Evolutionary conservation across 2,113 vertebrate species (phyloP).

Genomic region (Holacanthus passer): DNA sequence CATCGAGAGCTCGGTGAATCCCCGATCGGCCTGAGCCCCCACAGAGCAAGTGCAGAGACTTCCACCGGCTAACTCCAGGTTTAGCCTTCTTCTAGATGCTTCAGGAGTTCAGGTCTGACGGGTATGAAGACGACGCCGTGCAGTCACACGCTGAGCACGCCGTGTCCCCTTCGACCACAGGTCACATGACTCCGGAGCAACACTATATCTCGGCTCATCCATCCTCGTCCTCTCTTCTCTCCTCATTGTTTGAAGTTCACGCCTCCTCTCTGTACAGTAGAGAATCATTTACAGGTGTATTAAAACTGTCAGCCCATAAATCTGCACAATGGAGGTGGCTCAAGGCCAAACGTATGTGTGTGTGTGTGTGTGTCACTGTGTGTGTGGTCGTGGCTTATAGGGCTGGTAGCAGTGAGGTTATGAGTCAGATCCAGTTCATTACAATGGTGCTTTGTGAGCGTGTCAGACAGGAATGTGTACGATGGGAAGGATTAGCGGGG

Average conservation of each 20-base stretch:
- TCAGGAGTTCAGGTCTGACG: not conserved
- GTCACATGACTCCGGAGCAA: constrained; percentile 37
- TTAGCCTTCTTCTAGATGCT: not conserved
- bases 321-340: constrained; percentile 71
- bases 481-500: constrained; percentile 69
- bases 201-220: constrained; percentile 27
- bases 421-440: constrained; percentile 65
- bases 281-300: constrained; percentile 72
- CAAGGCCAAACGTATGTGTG: constrained; percentile 64
- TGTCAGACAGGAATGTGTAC: constrained; percentile 77
- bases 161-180: constrained; percentile 41
- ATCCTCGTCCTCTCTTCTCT: constrained; percentile 32
- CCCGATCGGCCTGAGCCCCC: too few relatives aligned
- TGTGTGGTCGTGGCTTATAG: constrained; percentile 40
- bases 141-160: not conserved
- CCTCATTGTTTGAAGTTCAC: constrained; percentile 70
- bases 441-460: constrained; percentile 76
- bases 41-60: too few relatives aligned
- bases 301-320: constrained; percentile 74
- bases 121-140: not conserved
- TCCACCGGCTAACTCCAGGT: too few relatives aligned
- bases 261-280: constrained; percentile 60
- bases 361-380: constrained; percentile 17
- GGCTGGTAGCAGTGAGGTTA: constrained; percentile 58
- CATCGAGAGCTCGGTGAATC: too few relatives aligned